Evolutionary conservation across 37 sponge, comb jelly and placozoan species (phyloP), one percentile per base, ranked within the genome.

Genomic region (Crambe crambe): DNA sequence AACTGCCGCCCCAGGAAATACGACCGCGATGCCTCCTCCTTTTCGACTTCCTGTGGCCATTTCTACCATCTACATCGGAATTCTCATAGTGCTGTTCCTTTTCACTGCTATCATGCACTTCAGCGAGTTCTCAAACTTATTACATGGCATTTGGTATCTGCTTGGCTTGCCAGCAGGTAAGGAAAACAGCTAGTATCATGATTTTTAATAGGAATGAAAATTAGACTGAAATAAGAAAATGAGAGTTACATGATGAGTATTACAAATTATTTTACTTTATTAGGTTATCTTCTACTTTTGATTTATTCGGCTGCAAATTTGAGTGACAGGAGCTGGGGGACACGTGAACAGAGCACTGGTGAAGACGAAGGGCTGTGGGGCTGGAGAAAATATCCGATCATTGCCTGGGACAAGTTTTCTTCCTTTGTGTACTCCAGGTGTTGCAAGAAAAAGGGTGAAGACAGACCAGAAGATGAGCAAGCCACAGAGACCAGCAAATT

Each of bases 281-380:
- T 22, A 60, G 96, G 92, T 27, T 95, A 95, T 61, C 71, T 95
- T 44, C 70, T 95, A 27, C 80, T 95, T 18, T 72, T 95, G 20
- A 83, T 95, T 68, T 95, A 95, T 73, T 95, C 96, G 3, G 79
- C 89, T 41, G 93, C 89, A 32, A 95, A 95, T 58, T 79, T 95
- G 12, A 59, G 89, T 77, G 72, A 70, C 62, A 77, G 83, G 63
- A 90, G 91, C 72, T 95, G 96, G 96, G 96, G 96, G 2, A 95
- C 96, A 3, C 67, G 96, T 42, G 96, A 92, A 56, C 81, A 51
- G 26, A 68, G 75, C 29, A 74, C 54, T 56, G 75, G 75, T 26
- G 29, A 5, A 18, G 75, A 74, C 29, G 42, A 74, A 23, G 75
- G 75, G 6, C 4, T 74, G 38, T 35, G 40, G 36, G 75, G 75